Conservation (phyloP, 2,888 invertebrate genomes). For the Euplexia lucipara region DNA sequence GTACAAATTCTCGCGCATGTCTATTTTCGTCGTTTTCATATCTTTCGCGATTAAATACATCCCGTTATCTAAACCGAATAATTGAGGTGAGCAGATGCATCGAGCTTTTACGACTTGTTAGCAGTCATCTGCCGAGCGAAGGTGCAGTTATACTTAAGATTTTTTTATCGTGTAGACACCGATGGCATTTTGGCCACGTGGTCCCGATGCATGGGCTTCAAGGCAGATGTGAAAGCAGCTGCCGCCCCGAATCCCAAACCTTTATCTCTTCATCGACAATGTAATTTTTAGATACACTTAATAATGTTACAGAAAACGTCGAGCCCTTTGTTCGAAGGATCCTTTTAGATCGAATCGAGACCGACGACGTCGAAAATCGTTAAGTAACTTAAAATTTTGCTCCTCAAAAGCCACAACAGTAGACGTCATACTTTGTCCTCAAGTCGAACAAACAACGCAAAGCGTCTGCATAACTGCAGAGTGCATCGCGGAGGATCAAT, state of each 20-base stretch:
- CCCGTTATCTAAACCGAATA: conserved; percentile 56
- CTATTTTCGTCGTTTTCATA: conserved; percentile 11
- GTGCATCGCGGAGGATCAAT: conserved; percentile 77
- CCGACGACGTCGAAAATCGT: conserved; percentile 2
- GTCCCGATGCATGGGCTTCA: conserved; percentile 71
- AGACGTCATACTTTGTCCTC: conserved; percentile 55
- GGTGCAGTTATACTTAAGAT: conserved; percentile 76
- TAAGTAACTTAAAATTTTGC: conserved; percentile 6
- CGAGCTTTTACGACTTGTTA: conserved; percentile 70
- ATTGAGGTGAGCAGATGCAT: conserved; percentile 76
- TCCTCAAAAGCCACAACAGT: conserved; percentile 26
- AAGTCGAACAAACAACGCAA: conserved; percentile 71
- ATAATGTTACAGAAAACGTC: conserved; percentile 24
- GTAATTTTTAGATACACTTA: conserved; percentile 67
- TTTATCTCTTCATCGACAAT: conserved; percentile 79
- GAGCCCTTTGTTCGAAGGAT: conserved; percentile 21
- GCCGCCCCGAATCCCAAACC: conserved; percentile 75
- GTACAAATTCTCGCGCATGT: conserved; percentile 7
- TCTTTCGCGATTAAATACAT: conserved; percentile 28
- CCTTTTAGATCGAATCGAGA: conserved; percentile 8
- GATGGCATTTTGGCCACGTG: conserved; percentile 78
- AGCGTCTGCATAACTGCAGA: conserved; percentile 69
- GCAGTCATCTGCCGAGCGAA: conserved; percentile 76
- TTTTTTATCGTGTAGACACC: conserved; percentile 71
- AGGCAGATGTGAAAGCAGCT: conserved; percentile 88